These are phyloP conservation scores for Acronicta aceris DNA, from an alignment of 2,888 invertebrate species.

Conservation along the genomic window DNA sequence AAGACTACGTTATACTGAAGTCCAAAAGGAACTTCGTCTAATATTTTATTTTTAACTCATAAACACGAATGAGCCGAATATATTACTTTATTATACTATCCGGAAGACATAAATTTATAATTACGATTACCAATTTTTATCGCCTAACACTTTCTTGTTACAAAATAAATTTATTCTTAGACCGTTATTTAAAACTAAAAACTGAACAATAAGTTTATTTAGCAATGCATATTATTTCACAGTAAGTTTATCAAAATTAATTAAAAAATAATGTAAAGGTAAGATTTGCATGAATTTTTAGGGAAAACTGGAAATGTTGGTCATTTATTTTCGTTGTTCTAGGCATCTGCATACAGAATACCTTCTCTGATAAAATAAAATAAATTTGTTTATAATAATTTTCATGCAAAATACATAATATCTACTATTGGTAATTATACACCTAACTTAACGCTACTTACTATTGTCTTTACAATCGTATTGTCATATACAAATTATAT, in stretches of 20 bases:
- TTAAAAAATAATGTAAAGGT: neutral
- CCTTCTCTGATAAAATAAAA: slow-evolving; percentile 1
- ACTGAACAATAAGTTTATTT: neutral
- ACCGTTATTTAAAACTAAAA: slow-evolving; percentile 27
- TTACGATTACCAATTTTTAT: slow-evolving; percentile 70
- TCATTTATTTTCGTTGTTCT: slow-evolving; percentile 52
- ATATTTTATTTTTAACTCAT: slow-evolving; percentile 66
- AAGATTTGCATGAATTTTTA: neutral
- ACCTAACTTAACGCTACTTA: slow-evolving; percentile 69
- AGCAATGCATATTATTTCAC: neutral
- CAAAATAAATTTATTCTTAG: slow-evolving; percentile 41
- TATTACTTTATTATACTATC: slow-evolving; percentile 80
- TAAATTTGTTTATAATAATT: neutral
- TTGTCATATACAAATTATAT: slow-evolving; percentile 70
- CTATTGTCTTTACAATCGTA: slow-evolving; percentile 76
- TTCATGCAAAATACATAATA: slow-evolving; percentile 29
- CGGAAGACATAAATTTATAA: slow-evolving; percentile 88
- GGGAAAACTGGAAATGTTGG: slow-evolving; percentile 29
- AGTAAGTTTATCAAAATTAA: neutral
- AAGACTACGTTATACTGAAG: slow-evolving; percentile 71
- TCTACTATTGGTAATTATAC: slow-evolving; percentile 56
- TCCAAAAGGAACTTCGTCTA: slow-evolving; percentile 79
- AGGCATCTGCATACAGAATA: slow-evolving; percentile 21
- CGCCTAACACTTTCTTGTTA: slow-evolving; percentile 63
- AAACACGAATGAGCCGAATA: slow-evolving; percentile 79